Conservation (phyloP, 2,113 vertebrate genomes). For the Sminthopsis crassicaudata region DNA sequence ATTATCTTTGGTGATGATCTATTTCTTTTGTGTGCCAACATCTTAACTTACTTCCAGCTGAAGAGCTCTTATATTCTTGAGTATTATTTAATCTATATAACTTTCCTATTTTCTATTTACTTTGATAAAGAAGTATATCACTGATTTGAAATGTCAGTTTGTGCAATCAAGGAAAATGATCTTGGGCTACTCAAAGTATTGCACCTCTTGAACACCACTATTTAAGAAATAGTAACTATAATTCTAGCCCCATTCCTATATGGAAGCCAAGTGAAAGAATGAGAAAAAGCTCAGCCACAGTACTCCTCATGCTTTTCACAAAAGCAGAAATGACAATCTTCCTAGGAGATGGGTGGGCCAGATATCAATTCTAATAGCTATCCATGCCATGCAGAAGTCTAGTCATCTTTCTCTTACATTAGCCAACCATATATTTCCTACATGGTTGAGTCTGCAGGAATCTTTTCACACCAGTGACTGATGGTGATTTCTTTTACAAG, state of each 20-base stretch:
- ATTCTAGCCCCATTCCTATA: neutral
- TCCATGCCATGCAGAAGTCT: neutral
- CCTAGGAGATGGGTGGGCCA: neutral
- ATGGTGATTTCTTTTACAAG: neutral
- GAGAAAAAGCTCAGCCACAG: neutral
- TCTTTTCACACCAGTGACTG: neutral
- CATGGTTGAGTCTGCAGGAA: neutral
- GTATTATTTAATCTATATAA: neutral
- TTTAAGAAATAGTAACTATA: neutral
- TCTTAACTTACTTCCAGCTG: neutral
- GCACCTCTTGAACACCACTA: neutral
- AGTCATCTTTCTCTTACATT: neutral
- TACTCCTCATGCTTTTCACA: neutral
- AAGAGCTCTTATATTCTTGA: neutral
- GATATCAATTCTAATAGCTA: neutral
- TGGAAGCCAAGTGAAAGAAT: neutral
- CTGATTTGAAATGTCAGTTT: neutral
- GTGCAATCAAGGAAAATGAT: neutral
- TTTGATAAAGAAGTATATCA: neutral
- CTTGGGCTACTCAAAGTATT: neutral
- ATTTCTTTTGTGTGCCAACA: neutral
- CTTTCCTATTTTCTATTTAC: neutral
- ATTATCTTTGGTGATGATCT: neutral
- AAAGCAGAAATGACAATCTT: neutral
- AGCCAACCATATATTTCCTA: neutral